These are phyloP conservation scores for Papilio polytes DNA, from an alignment of 1,140 invertebrate genomes.

Conservation along the genomic window DNA sequence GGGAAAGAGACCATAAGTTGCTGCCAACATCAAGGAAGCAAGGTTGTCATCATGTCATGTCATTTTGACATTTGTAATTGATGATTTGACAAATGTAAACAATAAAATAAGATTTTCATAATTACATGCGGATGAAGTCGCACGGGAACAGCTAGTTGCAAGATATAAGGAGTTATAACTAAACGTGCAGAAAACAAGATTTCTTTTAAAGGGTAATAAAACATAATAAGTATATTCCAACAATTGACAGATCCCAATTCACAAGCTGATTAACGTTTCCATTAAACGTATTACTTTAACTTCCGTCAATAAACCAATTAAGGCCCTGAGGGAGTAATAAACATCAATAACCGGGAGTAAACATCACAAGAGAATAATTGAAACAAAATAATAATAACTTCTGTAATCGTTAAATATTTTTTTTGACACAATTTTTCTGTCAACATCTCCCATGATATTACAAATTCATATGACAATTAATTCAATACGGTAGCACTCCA, in stretches of 20 bases:
- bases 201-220: background rate
- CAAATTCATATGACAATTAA: too few species aligned
- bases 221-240: background rate
- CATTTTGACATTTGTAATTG: too few species aligned
- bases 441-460: background rate
- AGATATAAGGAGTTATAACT: background rate
- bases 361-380: background rate
- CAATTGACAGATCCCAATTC: background rate
- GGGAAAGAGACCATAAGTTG: too few species aligned
- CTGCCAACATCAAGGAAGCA: too few species aligned
- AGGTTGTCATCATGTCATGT: too few species aligned
- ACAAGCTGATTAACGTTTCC: background rate
- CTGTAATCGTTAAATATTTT: too few species aligned
- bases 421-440: background rate
- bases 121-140: too few species aligned
- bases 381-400: too few species aligned
- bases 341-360: background rate
- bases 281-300: conserved; percentile 1
- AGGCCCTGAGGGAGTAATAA: conserved; percentile 20
- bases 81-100: too few species aligned
- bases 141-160: too few species aligned
- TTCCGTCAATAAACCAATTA: conserved; percentile 35
- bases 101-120: too few species aligned
- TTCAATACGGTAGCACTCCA: background rate
- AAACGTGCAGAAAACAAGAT: background rate